phyloP scores from a whole-genome alignment of 2,113 vertebrate genomes.

The Mobula birostris region DNA sequence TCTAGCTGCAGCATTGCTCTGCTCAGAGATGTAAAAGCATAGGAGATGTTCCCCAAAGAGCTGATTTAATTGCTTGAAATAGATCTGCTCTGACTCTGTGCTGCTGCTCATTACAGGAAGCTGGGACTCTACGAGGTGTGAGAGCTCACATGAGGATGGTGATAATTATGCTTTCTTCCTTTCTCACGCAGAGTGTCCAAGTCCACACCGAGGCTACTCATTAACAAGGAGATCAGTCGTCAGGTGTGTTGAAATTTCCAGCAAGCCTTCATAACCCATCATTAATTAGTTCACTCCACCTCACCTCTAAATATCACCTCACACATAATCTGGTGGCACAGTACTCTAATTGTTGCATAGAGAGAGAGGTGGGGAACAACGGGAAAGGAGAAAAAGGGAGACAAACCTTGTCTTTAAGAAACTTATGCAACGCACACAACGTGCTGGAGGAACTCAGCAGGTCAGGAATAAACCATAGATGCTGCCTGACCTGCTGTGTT shows the following conservation, averaged over 20 bases:
- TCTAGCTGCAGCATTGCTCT: not conserved
- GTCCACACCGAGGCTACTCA: slow-evolving; percentile 74
- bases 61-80: not conserved
- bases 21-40: not conserved
- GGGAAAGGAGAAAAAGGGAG: not conserved
- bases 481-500: no score
- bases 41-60: not conserved
- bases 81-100: not conserved
- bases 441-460: no score
- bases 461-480: no score
- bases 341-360: not conserved
- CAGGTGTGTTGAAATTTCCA: slow-evolving; percentile 54
- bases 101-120: not conserved
- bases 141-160: not conserved
- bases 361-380: no score
- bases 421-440: no score
- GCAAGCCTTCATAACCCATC: not conserved
- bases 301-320: no score
- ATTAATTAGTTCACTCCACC: not conserved
- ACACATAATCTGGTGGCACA: not conserved
- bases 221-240: slow-evolving; percentile 84
- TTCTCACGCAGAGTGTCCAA: slow-evolving; percentile 61
- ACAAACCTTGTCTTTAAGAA: not conserved
- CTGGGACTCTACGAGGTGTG: not conserved
- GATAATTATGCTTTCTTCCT: not conserved